Evolutionary conservation across 2,797 vertebrate genomes (phyloP).

Genomic region (Leuciscus waleckii): DNA sequence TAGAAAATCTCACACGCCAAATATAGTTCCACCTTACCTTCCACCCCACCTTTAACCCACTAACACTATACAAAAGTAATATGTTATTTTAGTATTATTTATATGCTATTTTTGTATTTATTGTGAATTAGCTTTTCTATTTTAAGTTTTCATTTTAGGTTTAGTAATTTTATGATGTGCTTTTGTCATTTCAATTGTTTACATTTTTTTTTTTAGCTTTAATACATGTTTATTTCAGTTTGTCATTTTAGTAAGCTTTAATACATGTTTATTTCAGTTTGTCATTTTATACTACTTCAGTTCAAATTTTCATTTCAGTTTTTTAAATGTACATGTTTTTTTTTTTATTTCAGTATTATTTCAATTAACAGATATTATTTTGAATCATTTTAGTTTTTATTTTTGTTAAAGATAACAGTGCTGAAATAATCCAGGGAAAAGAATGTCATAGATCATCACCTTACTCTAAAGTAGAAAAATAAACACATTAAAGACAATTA

Average conservation of each 20-base stretch:
- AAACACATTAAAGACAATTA: background rate
- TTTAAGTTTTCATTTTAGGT: background rate
- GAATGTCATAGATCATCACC: too few relatives aligned
- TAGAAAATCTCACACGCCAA: constrained; percentile 19
- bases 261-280: background rate
- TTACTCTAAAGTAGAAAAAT: background rate
- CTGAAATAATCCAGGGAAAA: background rate
- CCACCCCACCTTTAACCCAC: constrained; percentile 23
- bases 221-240: too few relatives aligned
- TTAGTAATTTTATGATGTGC: background rate
- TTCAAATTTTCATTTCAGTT: background rate
- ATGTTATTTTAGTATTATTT: background rate
- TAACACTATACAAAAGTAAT: background rate
- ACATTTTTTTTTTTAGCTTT: background rate
- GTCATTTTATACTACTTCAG: background rate
- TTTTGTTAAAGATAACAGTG: background rate
- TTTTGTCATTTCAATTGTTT: background rate
- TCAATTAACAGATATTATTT: background rate
- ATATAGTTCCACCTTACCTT: constrained; percentile 13
- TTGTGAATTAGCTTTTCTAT: background rate
- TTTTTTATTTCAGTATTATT: background rate
- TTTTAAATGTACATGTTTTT: background rate
- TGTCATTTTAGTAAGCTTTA: background rate
- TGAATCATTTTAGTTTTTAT: background rate
- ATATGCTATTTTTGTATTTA: background rate